Percentiles rank a stretch among this genome's conserved stretches.
phyloP scores from a whole-genome alignment of 1,140 invertebrate species.

The Temnothorax longispinosus region DNA sequence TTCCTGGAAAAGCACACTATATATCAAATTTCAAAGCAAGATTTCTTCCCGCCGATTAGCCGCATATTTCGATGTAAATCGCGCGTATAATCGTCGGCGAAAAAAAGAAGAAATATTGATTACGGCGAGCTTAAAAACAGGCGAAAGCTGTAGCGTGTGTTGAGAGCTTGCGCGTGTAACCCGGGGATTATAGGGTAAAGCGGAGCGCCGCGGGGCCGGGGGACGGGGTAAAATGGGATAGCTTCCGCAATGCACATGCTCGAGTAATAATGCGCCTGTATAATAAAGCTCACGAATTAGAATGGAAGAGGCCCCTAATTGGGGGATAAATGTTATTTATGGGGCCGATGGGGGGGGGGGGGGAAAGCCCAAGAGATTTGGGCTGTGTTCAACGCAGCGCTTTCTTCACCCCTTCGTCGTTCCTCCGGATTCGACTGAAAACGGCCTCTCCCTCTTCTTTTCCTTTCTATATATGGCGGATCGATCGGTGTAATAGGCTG shows the following conservation, averaged over 20 bases:
- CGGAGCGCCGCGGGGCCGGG: background rate
- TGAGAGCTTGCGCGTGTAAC: conserved; percentile 49
- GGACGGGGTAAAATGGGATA: background rate
- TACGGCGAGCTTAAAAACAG: conserved; percentile 24
- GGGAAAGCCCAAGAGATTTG: conserved; percentile 21
- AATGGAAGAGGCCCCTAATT: conserved; percentile 74
- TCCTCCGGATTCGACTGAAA: conserved; percentile 13
- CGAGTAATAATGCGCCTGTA: conserved; percentile 69
- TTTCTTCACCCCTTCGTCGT: background rate
- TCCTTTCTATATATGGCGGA: background rate
- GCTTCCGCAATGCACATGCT: conserved; percentile 61
- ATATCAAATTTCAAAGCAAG: background rate
- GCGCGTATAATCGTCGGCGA: conserved; percentile 1
- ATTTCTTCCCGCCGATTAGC: background rate
- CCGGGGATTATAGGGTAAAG: conserved; percentile 48
- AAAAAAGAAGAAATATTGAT: conserved; percentile 46
- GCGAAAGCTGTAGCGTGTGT: conserved; percentile 45
- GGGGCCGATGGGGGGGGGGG: background rate
- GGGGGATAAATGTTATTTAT: conserved; percentile 77
- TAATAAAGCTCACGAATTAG: conserved; percentile 78
- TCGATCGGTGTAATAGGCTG: background rate
- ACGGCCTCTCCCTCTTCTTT: background rate
- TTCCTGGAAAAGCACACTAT: background rate
- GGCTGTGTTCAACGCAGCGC: background rate
- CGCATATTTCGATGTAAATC: conserved; percentile 14